Conservation (phyloP, 2,888 invertebrate genomes). For the Bombylius major region DNA sequence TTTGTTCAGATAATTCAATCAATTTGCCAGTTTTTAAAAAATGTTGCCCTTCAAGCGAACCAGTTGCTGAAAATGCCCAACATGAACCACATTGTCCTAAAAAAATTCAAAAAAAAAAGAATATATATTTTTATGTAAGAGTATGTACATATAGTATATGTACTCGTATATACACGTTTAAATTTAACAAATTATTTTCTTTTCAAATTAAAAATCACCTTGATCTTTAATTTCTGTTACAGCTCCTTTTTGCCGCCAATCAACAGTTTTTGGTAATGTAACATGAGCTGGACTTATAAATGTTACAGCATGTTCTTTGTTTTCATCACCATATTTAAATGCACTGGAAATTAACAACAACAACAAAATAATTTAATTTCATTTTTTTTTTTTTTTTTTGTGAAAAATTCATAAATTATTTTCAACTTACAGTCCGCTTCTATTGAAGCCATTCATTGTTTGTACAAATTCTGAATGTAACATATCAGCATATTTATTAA, state of each 20-base stretch:
- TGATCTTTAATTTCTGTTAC: constrained; percentile 85
- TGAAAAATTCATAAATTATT: background rate
- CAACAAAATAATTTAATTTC: constrained; percentile 17
- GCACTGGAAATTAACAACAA: background rate
- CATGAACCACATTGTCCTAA: constrained; percentile 68
- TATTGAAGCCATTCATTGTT: constrained; percentile 53
- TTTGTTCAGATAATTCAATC: constrained; percentile 82
- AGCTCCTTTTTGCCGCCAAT: constrained; percentile 75
- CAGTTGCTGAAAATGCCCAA: constrained; percentile 91
- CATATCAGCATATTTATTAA: constrained; percentile 82
- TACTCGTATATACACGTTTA: no score
- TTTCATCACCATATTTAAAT: background rate
- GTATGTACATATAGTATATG: no score
- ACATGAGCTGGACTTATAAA: constrained; percentile 44
- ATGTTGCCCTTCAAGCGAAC: constrained; percentile 81
- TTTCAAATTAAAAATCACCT: constrained; percentile 43
- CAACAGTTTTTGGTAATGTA: constrained; percentile 54
- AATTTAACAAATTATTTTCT: constrained; percentile 35
- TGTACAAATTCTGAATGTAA: constrained; percentile 68
- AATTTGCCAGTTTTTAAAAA: constrained; percentile 63
- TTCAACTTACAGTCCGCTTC: no score
- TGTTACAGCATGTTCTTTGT: constrained; percentile 21
- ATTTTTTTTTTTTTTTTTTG: background rate
- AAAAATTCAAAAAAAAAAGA: background rate
- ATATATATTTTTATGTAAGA: no score